phyloP scores from a whole-genome alignment of 2,888 invertebrate species.

The Sarcophaga caerulescens region DNA sequence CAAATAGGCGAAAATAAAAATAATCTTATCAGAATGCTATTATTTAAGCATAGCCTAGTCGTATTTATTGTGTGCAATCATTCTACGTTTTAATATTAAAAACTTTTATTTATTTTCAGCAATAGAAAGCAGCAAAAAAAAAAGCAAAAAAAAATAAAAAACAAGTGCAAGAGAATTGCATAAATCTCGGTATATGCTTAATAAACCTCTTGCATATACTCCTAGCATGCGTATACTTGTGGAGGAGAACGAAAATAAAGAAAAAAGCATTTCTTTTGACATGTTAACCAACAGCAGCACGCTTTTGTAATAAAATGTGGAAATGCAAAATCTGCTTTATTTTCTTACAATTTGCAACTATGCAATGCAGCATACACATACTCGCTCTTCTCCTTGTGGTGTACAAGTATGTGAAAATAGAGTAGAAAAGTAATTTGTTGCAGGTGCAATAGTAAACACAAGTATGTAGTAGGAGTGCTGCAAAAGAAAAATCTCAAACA shows the following conservation, averaged over 20 bases:
- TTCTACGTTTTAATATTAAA: background rate
- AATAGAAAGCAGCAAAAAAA: too few relatives aligned
- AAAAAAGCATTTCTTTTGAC: conserved; percentile 39
- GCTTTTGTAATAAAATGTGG: background rate
- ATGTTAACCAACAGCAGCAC: conserved; percentile 18
- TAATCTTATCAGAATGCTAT: background rate
- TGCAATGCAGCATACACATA: background rate
- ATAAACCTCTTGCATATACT: conserved; percentile 40
- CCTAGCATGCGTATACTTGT: background rate
- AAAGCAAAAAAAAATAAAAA: too few relatives aligned
- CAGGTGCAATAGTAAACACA: conserved; percentile 51
- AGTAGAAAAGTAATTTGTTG: conserved; percentile 53
- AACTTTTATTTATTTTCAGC: background rate
- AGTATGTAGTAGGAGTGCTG: background rate
- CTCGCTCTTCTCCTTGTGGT: background rate
- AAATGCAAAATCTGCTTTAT: conserved; percentile 42
- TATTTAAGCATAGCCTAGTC: background rate
- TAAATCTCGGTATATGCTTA: conserved; percentile 27
- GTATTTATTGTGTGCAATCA: conserved; percentile 30
- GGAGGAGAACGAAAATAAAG: background rate
- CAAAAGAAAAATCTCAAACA: conserved; percentile 6
- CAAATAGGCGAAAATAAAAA: background rate
- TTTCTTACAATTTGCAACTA: conserved; percentile 28
- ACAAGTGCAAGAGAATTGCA: too few relatives aligned
- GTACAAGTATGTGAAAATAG: too few relatives aligned